phyloP scores from a whole-genome alignment of 2,888 invertebrate genomes.

The Catotricha subobsoleta region DNA sequence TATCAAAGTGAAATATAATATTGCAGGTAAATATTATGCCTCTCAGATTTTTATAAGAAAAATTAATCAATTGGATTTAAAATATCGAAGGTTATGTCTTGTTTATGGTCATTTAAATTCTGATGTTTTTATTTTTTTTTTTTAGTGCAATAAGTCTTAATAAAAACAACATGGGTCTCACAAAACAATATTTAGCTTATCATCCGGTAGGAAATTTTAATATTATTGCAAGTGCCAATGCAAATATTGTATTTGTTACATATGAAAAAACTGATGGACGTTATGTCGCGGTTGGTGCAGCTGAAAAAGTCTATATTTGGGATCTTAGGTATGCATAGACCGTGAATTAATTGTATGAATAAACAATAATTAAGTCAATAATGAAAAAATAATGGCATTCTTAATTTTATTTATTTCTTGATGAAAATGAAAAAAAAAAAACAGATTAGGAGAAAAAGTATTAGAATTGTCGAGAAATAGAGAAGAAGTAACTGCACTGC shows the following conservation, averaged over 20 bases:
- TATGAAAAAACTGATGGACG: slow-evolving; percentile 60
- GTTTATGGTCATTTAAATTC: no score
- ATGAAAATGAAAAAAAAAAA: background rate
- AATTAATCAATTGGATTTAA: no score
- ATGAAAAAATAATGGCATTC: background rate
- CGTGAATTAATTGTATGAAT: slow-evolving; percentile 32
- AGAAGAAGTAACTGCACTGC: slow-evolving; percentile 32
- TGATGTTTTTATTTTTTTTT: no score
- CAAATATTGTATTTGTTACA: slow-evolving; percentile 65
- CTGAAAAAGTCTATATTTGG: slow-evolving; percentile 88
- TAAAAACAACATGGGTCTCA: slow-evolving; percentile 72
- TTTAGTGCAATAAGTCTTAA: no score
- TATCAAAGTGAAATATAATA: no score
- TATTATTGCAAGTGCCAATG: slow-evolving; percentile 61
- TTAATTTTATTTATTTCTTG: background rate
- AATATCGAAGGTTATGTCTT: no score
- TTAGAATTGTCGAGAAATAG: slow-evolving; percentile 65
- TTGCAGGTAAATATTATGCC: no score
- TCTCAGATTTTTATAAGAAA: no score
- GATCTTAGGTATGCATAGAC: slow-evolving; percentile 80
- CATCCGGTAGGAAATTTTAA: slow-evolving; percentile 70
- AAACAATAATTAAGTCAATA: no score
- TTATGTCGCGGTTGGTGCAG: slow-evolving; percentile 78
- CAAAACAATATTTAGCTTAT: slow-evolving; percentile 88
- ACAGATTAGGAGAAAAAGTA: slow-evolving; percentile 37